Conservation (phyloP, 2,888 invertebrate genomes). For the Itoplectis maculator region DNA sequence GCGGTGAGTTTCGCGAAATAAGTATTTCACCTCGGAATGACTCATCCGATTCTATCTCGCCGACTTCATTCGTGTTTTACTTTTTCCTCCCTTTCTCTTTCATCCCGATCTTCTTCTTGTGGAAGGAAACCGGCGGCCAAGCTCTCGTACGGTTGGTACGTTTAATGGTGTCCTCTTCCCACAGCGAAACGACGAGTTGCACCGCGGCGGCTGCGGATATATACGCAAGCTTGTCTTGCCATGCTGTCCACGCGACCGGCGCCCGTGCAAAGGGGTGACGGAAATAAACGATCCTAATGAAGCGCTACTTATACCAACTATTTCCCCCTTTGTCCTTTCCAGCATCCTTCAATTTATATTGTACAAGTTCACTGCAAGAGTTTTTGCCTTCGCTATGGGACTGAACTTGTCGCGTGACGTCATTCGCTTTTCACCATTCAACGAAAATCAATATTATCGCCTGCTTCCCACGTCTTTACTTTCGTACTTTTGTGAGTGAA, state of each 20-base stretch:
- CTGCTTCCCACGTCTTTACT: neutral
- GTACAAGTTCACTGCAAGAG: neutral
- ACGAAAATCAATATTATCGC: neutral
- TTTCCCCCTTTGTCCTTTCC: constrained; percentile 51
- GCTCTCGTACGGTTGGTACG: constrained; percentile 38
- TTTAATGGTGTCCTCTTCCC: constrained; percentile 59
- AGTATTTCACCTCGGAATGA: constrained; percentile 26
- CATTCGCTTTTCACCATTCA: neutral
- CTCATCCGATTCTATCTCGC: constrained; percentile 37
- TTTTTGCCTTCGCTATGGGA: neutral
- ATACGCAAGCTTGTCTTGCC: constrained; percentile 36
- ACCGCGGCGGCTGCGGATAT: constrained; percentile 19
- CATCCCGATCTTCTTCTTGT: constrained; percentile 26
- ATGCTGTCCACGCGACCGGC: constrained; percentile 63
- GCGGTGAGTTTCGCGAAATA: constrained; percentile 5
- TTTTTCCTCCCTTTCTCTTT: constrained; percentile 31
- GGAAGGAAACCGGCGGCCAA: constrained; percentile 58
- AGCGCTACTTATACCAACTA: constrained; percentile 67
- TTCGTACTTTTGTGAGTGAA: neutral
- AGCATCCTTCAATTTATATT: constrained; percentile 30
- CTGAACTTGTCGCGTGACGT: constrained; percentile 14
- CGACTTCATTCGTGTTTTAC: constrained; percentile 15
- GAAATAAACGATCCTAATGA: constrained; percentile 73
- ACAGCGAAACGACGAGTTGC: constrained; percentile 48
- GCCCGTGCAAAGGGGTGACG: constrained; percentile 66